Conservation (phyloP, 2,797 vertebrate genomes). For the Bothrops alternatus region DNA sequence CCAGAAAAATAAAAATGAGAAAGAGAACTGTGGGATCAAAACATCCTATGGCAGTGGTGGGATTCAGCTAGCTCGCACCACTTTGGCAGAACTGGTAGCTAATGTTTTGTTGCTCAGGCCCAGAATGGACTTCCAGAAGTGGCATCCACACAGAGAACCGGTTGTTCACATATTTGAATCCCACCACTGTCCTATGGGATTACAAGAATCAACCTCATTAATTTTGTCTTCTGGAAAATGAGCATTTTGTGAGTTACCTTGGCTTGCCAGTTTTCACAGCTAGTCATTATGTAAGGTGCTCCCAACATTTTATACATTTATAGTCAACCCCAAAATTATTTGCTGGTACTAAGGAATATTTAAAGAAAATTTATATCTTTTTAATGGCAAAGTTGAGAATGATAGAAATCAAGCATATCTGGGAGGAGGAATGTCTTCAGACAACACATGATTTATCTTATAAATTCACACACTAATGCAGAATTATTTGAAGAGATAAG, state of each 20-base stretch:
- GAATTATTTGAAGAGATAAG: not conserved
- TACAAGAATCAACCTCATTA: not conserved
- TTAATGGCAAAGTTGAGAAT: not conserved
- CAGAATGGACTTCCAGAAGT: no score
- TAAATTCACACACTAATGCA: constrained; percentile 18
- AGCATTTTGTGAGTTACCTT: not conserved
- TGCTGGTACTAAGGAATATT: not conserved
- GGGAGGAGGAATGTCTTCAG: constrained; percentile 10
- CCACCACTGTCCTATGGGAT: not conserved
- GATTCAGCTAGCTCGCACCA: no score
- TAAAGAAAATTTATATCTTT: not conserved
- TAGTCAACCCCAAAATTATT: not conserved
- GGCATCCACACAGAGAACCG: no score
- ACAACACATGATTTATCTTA: constrained; percentile 18
- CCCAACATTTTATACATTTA: not conserved
- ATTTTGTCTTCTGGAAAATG: not conserved
- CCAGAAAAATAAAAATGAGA: not conserved
- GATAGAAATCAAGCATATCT: constrained; percentile 5
- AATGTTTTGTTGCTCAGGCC: no score
- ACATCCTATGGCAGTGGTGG: not conserved
- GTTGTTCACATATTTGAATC: no score
- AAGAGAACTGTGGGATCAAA: not conserved
- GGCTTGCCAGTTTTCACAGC: not conserved
- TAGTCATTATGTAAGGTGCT: not conserved
- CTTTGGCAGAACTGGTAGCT: no score